Conservation (phyloP, 2,113 vertebrate genomes). For the Pimephales promelas region DNA sequence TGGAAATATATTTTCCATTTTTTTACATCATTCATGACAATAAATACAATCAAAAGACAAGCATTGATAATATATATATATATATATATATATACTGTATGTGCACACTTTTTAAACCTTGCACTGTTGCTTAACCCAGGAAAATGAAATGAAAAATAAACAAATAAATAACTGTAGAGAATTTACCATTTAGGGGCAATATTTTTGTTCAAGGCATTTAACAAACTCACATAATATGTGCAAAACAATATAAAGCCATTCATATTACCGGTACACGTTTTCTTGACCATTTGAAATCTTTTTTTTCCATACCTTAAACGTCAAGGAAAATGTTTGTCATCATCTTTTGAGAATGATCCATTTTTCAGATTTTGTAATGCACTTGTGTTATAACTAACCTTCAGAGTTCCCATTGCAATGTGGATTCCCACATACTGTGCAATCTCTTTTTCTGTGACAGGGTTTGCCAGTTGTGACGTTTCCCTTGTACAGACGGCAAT, state of each 20-base stretch:
- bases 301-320: background rate
- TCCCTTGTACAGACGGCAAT: conserved; percentile 67
- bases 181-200: background rate
- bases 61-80: no score
- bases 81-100: background rate
- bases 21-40: no score
- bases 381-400: conserved; percentile 61
- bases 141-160: background rate
- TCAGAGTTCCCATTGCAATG: conserved; percentile 80
- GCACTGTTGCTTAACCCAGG: background rate
- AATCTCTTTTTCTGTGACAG: conserved; percentile 69
- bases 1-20: no score
- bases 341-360: background rate
- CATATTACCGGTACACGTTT: background rate
- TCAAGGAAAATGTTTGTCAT: background rate
- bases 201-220: background rate
- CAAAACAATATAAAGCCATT: background rate
- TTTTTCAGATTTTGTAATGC: background rate
- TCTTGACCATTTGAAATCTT: background rate
- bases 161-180: background rate
- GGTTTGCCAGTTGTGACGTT: conserved; percentile 49
- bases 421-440: conserved; percentile 78
- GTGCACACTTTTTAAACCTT: background rate
- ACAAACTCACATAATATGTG: background rate
- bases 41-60: no score